Base-by-base conservation (phyloP, 2,888 invertebrate species). In the Eugnorisma glareosa region DNA sequence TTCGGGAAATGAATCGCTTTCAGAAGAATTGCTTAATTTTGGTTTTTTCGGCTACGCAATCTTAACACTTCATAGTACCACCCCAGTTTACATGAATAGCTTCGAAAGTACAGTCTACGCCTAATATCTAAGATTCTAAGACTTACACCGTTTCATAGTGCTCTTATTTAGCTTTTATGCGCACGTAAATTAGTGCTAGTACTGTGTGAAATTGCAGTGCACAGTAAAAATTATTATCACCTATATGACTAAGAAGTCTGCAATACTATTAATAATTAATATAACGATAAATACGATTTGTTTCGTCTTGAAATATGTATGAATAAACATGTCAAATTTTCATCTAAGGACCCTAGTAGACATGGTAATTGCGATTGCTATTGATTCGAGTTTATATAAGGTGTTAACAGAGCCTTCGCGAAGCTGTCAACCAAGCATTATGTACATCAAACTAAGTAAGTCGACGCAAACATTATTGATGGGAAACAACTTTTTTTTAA, bases 211-310 rank as follows among this genome's bases (percentile, higher is more conserved):
- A 5, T 18, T 61, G 35, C 2, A 13, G n/a, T 21, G 43, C 37
- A 28, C 59, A 40, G 40, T 66, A 40, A 66, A 35, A 21, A 15
- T 43, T 57, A 67, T 28, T 59, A 72, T n/a, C 28, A 28, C 57
- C 15, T 67, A 63, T 48, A 37, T 28, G 6, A 43, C 37, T 31
- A 37, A 61, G 43, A 67, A 51, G 57, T 54, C 51, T 40, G 67
- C 43, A 59, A 73, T 63, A 70, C 67, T 73, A 61, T 63, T 31
- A 28, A n/a, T 63, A 68, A 81, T 64, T 24, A 35, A 71, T 59
- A 64, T 40, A 45, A 64, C 21, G 35, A 69, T 66, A 48, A 67
- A 70, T 70, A 64, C n/a, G 1, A 57, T 78, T 7, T 37, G 8
- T 79, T 59, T 57, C 6, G 28, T 61, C 18, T 69, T 69, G 28